These are phyloP conservation scores for Nibea coibor DNA, from an alignment of 2,113 vertebrate genomes.

Conservation along the genomic window DNA sequence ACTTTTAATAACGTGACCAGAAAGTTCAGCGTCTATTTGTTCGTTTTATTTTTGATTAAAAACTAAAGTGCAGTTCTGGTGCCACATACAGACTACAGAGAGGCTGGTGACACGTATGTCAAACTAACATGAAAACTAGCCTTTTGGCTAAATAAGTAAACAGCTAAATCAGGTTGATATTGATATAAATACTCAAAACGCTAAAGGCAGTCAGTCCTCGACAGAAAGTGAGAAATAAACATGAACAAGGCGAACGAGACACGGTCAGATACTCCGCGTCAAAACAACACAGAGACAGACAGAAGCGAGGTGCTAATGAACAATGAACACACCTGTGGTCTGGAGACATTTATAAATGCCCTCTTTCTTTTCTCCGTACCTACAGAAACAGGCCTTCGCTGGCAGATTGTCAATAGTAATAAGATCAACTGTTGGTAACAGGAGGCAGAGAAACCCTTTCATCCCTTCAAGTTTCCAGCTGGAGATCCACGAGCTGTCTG, in stretches of 20 bases:
- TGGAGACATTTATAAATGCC: background rate
- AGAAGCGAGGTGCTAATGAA: conserved; percentile 50
- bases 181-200: too few relatives aligned
- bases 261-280: conserved; percentile 23
- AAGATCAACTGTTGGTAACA: conserved; percentile 62
- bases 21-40: background rate
- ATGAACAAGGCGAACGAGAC: conserved; percentile 16
- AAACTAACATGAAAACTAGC: background rate
- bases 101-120: background rate
- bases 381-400: conserved; percentile 44
- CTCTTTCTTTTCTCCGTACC: conserved; percentile 33
- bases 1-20: background rate
- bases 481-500: conserved; percentile 24
- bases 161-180: too few relatives aligned
- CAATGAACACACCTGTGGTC: conserved; percentile 57
- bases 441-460: conserved; percentile 40
- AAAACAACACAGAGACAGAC: conserved; percentile 28
- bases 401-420: conserved; percentile 83
- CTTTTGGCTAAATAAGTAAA: background rate
- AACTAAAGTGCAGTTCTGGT: background rate
- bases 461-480: conserved; percentile 19
- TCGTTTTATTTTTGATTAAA: background rate
- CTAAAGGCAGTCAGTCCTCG: background rate
- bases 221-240: background rate
- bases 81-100: background rate